Percentiles rank a stretch among this genome's conserved stretches.
phyloP scores from a whole-genome alignment of 2,113 vertebrate genomes.

The Columba livia region DNA sequence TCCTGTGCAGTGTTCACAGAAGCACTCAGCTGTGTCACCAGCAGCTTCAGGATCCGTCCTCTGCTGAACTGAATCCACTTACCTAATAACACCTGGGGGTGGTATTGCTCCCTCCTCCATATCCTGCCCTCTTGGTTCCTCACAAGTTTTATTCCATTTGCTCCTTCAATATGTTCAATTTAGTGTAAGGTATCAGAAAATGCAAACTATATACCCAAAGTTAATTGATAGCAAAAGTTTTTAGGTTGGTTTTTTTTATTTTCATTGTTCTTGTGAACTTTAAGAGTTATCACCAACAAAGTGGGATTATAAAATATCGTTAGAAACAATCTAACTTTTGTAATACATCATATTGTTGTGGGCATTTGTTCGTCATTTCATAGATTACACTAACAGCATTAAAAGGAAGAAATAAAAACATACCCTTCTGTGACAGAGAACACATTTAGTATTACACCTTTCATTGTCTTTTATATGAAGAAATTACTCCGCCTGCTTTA shows the following conservation, averaged over 20 bases:
- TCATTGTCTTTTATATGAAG: neutral
- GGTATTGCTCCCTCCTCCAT: neutral
- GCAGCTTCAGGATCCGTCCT: neutral
- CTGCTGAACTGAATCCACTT: neutral
- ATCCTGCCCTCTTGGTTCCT: neutral
- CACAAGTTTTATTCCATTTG: neutral
- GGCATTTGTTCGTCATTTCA: neutral
- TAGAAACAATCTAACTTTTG: neutral
- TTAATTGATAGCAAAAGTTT: neutral
- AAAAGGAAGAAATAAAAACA: neutral
- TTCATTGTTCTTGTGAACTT: neutral
- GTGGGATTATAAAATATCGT: neutral
- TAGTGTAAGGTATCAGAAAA: neutral
- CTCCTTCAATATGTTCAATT: neutral
- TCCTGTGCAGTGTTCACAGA: neutral
- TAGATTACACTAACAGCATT: neutral
- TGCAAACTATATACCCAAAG: neutral
- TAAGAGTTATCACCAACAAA: neutral
- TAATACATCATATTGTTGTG: accelerated
- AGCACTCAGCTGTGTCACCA: neutral
- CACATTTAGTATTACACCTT: neutral
- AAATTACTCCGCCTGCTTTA: neutral
- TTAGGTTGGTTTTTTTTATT: neutral
- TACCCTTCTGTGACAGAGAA: neutral
- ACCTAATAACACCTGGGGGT: neutral